Base-by-base conservation (phyloP, 2,113 vertebrate genomes). In the Acanthisitta chloris region DNA sequence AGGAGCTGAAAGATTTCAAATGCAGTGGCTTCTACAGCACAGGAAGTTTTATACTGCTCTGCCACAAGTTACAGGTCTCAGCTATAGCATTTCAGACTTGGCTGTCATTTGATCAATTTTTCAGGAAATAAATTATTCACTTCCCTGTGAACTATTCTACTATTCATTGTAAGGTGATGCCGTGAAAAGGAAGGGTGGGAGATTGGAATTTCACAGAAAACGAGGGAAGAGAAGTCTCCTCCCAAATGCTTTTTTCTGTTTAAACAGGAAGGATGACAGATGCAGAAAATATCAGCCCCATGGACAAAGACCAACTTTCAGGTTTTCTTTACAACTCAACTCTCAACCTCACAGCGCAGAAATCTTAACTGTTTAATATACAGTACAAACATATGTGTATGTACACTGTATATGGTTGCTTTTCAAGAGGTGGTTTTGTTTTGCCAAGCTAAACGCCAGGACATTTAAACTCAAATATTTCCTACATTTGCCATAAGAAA, bases 111-210 rank as follows among this genome's bases (percentile, higher is more conserved):
- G 40, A 97, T 92, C 78, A 48, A 2, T 69, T 91, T 95, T 87
- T 89, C 73, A 79, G 38, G 57, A 89, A 79, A 90, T 96, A 64
- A 94, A 96, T 94, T 81, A 96, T 88, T 97, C 25, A 97, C 21
- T 76, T 80, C 54, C n/a, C 43, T 73, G 77, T 33, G 84, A 91
- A 78, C 73, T 72, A 57, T 71, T 89, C 81, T 79, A 71, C 49
- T 79, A 87, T 36, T 65, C 61, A 80, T 33, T 69, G 74, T 61
- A 97, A 92, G 28, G 17, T 42, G 66, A 96, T 36, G 48, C 73
- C 85, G n/a, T 19, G 80, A 59, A 43, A 71, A 95, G 58, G 36
- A 49, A 34, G 6, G 14, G 23, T 42, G 8, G 33, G 29, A 74
- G 20, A 82, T 1, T 18, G 26, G 17, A 26, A 59, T 71, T 76